phyloP scores from a whole-genome alignment of 1,140 invertebrate genomes.

The Apis cerana region DNA sequence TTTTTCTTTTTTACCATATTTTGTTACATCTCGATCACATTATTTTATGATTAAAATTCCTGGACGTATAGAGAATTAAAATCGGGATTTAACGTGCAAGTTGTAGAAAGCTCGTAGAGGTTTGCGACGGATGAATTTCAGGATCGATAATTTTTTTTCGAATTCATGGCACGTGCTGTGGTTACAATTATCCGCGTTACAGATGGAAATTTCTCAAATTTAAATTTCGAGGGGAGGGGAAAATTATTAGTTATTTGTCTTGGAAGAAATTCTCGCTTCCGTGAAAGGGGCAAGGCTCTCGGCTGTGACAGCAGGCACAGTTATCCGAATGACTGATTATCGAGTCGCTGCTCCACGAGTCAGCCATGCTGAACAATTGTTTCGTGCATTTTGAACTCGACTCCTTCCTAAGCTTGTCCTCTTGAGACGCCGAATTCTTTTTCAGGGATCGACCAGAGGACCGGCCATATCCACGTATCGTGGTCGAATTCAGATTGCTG shows the following conservation, averaged over 20 bases:
- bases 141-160: no score
- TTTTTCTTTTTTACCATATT: neutral
- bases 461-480: neutral
- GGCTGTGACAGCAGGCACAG: slow-evolving; percentile 62
- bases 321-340: slow-evolving; percentile 64
- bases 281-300: slow-evolving; percentile 53
- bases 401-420: slow-evolving; percentile 28
- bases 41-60: no score
- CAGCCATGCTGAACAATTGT: slow-evolving; percentile 65
- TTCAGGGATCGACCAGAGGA: neutral
- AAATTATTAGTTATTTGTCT: neutral
- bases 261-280: slow-evolving; percentile 5
- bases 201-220: neutral
- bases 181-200: no score
- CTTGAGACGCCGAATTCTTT: slow-evolving; percentile 2
- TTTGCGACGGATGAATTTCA: no score
- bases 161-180: no score
- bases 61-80: no score
- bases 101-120: no score
- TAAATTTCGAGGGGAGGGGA: no score
- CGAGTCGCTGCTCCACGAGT: slow-evolving; percentile 69
- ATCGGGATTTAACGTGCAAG: no score
- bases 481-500: neutral
- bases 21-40: neutral
- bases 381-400: slow-evolving; percentile 52